A percentile compares a stretch with the other conserved stretches of the same genome.
Conservation (phyloP, 2,888 invertebrate species). For the Leptinotarsa haldemani region DNA sequence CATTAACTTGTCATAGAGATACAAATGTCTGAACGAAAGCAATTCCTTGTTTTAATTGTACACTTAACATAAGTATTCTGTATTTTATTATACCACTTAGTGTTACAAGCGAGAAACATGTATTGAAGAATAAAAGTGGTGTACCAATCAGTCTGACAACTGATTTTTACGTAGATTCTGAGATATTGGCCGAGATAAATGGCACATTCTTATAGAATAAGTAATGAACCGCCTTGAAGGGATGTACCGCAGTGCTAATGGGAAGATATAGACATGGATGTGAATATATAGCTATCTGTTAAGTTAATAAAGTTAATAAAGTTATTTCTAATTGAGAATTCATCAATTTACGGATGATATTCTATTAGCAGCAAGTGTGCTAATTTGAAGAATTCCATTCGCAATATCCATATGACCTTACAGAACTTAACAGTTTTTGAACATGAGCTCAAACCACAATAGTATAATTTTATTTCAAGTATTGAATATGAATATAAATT, state of each 20-base stretch:
- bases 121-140: conserved; percentile 4
- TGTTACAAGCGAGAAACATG: conserved; percentile 23
- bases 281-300: no score
- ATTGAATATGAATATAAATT: no score
- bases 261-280: no score
- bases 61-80: conserved; percentile 19
- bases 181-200: background rate
- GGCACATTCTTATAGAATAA: background rate
- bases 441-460: no score
- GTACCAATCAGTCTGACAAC: background rate
- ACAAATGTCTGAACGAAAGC: conserved; percentile 14
- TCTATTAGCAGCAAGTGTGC: no score
- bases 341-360: no score
- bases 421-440: no score
- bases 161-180: background rate
- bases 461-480: no score
- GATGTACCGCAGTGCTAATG: background rate
- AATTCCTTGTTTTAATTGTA: conserved; percentile 22
- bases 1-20: conserved; percentile 23
- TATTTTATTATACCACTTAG: conserved; percentile 28
- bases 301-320: no score
- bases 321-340: no score
- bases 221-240: background rate
- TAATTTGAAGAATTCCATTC: no score
- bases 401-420: no score